phyloP scores from a whole-genome alignment of 2,888 invertebrate genomes.

The Hemistola chrysoprasaria region DNA sequence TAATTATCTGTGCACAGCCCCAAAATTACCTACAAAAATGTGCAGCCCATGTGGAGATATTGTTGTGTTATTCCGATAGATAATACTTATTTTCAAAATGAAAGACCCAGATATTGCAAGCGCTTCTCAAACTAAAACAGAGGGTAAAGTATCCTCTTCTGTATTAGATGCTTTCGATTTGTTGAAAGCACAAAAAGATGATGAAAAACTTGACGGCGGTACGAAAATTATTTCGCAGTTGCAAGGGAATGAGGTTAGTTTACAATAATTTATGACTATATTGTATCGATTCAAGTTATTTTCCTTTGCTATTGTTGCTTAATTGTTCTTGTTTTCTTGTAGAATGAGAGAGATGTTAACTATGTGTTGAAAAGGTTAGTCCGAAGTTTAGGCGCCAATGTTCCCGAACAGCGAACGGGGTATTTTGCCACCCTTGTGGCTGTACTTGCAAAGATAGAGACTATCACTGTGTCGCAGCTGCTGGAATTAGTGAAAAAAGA shows the following conservation, averaged over 20 bases:
- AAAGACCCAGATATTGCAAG: slow-evolving; percentile 47
- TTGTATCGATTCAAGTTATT: neutral
- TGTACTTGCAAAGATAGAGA: slow-evolving; percentile 75
- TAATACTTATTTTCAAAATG: slow-evolving; percentile 43
- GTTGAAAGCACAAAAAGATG: slow-evolving; percentile 60
- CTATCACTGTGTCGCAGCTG: slow-evolving; percentile 76
- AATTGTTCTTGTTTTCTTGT: slow-evolving; percentile 32
- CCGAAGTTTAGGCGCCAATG: slow-evolving; percentile 87
- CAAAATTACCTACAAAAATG: too few relatives aligned
- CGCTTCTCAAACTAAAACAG: slow-evolving; percentile 38
- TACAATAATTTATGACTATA: slow-evolving; percentile 22
- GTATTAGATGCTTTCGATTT: slow-evolving; percentile 71
- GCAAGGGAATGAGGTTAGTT: slow-evolving; percentile 64
- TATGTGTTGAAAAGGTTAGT: slow-evolving; percentile 87
- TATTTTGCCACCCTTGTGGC: slow-evolving; percentile 87
- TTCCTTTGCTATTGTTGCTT: too few relatives aligned
- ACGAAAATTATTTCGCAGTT: slow-evolving; percentile 67
- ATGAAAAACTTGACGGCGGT: slow-evolving; percentile 62
- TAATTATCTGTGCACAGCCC: too few relatives aligned
- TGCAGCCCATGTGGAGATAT: slow-evolving; percentile 44
- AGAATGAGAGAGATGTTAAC: slow-evolving; percentile 84
- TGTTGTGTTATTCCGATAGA: slow-evolving; percentile 11
- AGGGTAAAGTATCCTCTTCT: slow-evolving; percentile 53
- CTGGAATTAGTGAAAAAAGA: slow-evolving; percentile 84
- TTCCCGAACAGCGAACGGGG: slow-evolving; percentile 84